A percentile compares a stretch with the other conserved stretches of the same genome.
Conservation (phyloP, 2,797 vertebrate genomes). For the Rachycentron canadum region DNA sequence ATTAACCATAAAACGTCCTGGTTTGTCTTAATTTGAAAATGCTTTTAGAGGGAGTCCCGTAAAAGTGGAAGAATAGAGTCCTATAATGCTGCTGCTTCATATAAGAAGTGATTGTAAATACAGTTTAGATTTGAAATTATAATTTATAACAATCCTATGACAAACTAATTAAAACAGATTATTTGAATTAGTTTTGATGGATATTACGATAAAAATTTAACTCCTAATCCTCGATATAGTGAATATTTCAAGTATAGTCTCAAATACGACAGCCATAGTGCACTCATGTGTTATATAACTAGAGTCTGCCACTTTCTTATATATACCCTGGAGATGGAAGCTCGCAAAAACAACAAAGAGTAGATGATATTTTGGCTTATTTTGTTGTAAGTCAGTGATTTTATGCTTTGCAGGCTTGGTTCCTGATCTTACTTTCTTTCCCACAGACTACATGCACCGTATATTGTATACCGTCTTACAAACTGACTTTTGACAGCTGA, state of each 20-base stretch:
- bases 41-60: conserved; percentile 46
- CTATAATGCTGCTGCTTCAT: conserved; percentile 23
- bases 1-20: conserved; percentile 59
- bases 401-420: conserved; percentile 17
- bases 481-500: conserved; percentile 33
- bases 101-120: not conserved
- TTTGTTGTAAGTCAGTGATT: conserved; percentile 27
- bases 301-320: conserved; percentile 1
- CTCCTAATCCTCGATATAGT: not conserved
- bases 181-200: not conserved
- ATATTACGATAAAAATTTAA: not conserved
- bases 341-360: conserved; percentile 26
- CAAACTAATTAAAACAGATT: not conserved
- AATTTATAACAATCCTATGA: not conserved
- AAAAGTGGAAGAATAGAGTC: conserved; percentile 15
- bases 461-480: conserved; percentile 13
- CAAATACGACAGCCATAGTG: not conserved
- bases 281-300: conserved; percentile 36
- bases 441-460: conserved; percentile 26
- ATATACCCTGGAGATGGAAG: conserved; percentile 17
- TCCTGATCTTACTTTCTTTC: conserved; percentile 12
- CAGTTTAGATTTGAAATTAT: not conserved
- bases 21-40: conserved; percentile 62
- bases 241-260: not conserved
- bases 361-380: conserved; percentile 33